Percentiles rank a stretch among this genome's conserved stretches.
Conservation (phyloP, 2,797 vertebrate genomes). For the Okamejei kenojei region DNA sequence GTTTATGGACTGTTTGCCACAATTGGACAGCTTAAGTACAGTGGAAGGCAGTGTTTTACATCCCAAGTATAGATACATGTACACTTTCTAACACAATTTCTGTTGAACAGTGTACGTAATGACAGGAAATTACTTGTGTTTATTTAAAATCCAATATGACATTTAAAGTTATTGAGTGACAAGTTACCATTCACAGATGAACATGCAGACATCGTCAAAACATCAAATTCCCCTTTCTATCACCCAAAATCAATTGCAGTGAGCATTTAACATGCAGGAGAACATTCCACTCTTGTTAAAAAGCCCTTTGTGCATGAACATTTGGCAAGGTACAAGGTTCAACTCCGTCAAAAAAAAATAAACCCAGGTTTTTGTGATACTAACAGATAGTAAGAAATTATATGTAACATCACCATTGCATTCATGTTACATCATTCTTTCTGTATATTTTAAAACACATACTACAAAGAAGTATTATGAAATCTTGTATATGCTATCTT, state of each 20-base stretch:
- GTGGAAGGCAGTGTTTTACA: neutral
- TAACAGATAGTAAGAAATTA: no score
- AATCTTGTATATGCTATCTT: no score
- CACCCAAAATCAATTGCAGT: neutral
- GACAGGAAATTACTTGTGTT: constrained; percentile 13
- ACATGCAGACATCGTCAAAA: constrained; percentile 7
- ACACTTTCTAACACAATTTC: constrained; percentile 3
- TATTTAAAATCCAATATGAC: constrained; percentile 1
- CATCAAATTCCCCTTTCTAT: constrained; percentile 5
- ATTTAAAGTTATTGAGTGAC: constrained; percentile 31
- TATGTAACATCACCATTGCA: no score
- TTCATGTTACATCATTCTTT: no score
- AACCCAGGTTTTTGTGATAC: neutral
- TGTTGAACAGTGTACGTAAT: neutral
- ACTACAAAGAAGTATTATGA: no score
- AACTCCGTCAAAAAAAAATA: neutral
- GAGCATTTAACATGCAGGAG: neutral
- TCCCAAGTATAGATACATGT: neutral
- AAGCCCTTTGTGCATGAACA: neutral
- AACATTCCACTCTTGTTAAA: neutral
- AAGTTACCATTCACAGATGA: constrained; percentile 8
- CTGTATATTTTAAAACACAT: no score
- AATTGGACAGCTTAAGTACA: constrained; percentile 27
- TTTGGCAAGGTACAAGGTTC: neutral
- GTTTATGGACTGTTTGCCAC: neutral